Base-by-base conservation (phyloP, 2,888 invertebrate species). In the Neoscelio sp. region DNA sequence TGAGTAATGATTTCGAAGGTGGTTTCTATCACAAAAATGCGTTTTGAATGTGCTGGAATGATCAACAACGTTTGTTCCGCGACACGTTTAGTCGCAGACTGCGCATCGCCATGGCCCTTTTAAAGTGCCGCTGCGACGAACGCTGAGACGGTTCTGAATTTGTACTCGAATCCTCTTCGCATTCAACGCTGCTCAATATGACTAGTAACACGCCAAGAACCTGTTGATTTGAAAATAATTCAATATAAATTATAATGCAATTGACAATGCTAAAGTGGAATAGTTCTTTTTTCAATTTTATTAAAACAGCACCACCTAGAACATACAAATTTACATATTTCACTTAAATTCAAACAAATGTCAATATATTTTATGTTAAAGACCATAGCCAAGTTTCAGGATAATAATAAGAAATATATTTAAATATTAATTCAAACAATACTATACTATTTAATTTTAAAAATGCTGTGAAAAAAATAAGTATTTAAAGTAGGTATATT, bases 81-180 rank as follows among this genome's bases (percentile, higher is more conserved):
- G 90, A 86, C 28, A 90, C 90, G 40, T 89, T 89, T 10, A 90
- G 84, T 6, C 94, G 92, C 40, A 97, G 92, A 54, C 96, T 95
- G 8, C 96, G 93, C 96, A 97, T 96, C 10, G 97, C 96, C 95
- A 97, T 95, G 8, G 96, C 96, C 83, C 96, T 93, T 91, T 96
- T 97, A 91, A 97, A 97, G 88, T 97, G 96, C 26, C 96, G 93
- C 84, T 96, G 96, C 3, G 94, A 93, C 3, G 87, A 85, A 82
- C 87, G 90, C 86, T 85, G 89, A 62, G 86, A 86, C 73, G 85
- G 87, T 76, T 91, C 91, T 40, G 84, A 82, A 38, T 85, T 86
- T 65, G 88, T 71, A 67, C 82, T 87, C 20, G 87, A 81, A 65
- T 88, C 89, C 58, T 89, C 89, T 48, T 89, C 89, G 46, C 89